phyloP scores from a whole-genome alignment of 2,113 vertebrate species.

The Syngnathus typhle region DNA sequence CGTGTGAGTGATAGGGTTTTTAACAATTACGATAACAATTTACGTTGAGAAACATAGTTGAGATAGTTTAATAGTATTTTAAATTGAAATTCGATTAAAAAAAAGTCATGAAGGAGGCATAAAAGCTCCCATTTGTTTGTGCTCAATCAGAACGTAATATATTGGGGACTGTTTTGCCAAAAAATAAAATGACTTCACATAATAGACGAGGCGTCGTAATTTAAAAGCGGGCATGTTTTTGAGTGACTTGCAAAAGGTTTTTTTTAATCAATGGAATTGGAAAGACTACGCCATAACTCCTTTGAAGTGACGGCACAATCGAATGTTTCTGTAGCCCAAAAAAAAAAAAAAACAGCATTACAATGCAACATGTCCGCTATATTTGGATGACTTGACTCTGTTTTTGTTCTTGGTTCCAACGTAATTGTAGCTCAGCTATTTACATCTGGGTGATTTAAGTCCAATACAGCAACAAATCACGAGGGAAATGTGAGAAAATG shows the following conservation, averaged over 20 bases:
- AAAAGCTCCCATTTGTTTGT: background rate
- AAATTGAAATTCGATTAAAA: background rate
- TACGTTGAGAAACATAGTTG: background rate
- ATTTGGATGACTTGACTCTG: background rate
- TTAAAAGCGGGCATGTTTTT: background rate
- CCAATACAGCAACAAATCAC: background rate
- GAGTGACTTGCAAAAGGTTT: background rate
- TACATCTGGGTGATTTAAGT: slow-evolving; percentile 1
- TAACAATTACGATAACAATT: background rate
- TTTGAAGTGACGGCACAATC: background rate
- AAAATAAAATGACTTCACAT: background rate
- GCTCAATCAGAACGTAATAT: background rate
- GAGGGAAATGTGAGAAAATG: background rate
- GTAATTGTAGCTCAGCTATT: background rate
- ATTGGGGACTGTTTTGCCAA: background rate
- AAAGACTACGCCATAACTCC: background rate
- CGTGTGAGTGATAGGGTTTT: background rate
- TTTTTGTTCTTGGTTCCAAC: slow-evolving; percentile 1
- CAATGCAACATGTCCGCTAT: background rate
- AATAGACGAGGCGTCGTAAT: background rate
- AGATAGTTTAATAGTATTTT: background rate
- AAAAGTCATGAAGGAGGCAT: background rate
- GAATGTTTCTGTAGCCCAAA: background rate
- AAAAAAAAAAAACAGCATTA: background rate
- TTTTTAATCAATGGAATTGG: background rate